Conservation (phyloP, 2,113 vertebrate genomes). For the Cichladusa arquata region DNA sequence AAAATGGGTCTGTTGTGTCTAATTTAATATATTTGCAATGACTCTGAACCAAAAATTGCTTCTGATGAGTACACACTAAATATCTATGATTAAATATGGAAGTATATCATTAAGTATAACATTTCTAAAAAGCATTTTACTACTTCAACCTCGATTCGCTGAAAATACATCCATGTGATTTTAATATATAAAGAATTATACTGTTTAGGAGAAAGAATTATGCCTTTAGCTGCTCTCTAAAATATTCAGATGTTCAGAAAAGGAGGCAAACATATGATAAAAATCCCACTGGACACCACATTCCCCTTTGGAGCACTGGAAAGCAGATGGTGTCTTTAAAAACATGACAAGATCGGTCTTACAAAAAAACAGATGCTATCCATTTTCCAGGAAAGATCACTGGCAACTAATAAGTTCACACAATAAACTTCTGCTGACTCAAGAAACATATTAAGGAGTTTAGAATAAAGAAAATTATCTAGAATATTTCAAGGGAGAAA, state of each 20-base stretch:
- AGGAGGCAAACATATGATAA: slow-evolving; percentile 38
- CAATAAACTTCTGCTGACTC: slow-evolving; percentile 22
- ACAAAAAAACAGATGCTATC: slow-evolving; percentile 4
- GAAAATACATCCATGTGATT: not conserved
- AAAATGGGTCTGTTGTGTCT: not conserved
- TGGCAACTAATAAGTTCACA: not conserved
- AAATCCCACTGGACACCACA: slow-evolving; percentile 1
- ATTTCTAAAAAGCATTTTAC: not conserved
- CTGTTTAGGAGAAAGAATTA: not conserved
- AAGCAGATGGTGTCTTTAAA: slow-evolving; percentile 64
- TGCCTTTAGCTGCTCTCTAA: slow-evolving; percentile 18
- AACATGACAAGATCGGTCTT: not conserved
- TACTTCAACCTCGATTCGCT: not conserved
- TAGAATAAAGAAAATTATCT: not conserved
- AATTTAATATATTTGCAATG: slow-evolving; percentile 34
- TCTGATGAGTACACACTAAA: not conserved
- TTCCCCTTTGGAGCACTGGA: not conserved
- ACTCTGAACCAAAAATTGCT: not conserved
- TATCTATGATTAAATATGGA: not conserved
- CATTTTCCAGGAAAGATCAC: not conserved
- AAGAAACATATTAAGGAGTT: slow-evolving; percentile 9
- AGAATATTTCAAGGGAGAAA: not conserved
- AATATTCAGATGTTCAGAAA: slow-evolving; percentile 32
- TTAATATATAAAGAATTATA: not conserved
- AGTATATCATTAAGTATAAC: not conserved